A percentile compares a stretch with the other conserved stretches of the same genome.
Evolutionary conservation across 2,113 vertebrate species (phyloP).

Genomic region (Tetrao urogallus): DNA sequence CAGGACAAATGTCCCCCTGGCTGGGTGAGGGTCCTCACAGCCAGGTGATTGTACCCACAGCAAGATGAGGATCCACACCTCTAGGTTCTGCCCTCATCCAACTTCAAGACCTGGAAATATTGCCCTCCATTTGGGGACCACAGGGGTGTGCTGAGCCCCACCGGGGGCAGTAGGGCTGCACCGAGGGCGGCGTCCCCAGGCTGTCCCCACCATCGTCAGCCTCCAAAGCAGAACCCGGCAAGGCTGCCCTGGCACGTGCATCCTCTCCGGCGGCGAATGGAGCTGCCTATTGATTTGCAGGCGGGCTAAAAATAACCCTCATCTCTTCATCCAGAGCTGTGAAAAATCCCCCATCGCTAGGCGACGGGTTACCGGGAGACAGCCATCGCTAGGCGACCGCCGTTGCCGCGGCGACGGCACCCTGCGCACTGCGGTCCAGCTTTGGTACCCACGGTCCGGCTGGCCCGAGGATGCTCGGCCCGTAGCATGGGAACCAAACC

Average conservation of each 20-base stretch:
- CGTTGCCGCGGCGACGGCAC: constrained; percentile 75
- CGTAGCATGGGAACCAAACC: not conserved
- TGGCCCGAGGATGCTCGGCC: fast-evolving
- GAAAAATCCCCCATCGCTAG: constrained; percentile 81
- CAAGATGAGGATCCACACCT: not conserved
- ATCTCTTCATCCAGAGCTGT: constrained; percentile 75
- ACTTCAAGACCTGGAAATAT: not conserved
- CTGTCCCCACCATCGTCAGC: fast-evolving
- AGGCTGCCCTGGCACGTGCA: not conserved
- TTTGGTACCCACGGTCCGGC: not conserved
- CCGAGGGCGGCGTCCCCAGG: fast-evolving
- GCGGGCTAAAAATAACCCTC: constrained; percentile 80
- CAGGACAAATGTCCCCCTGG: not conserved
- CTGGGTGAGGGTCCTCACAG: not conserved
- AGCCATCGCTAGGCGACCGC: constrained; percentile 78
- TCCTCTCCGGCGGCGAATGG: constrained; percentile 61
- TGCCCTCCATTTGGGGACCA: fast-evolving
- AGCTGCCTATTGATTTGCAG: constrained; percentile 76
- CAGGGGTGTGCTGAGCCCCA: not conserved
- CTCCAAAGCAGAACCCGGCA: fast-evolving
- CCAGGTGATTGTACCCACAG: not conserved
- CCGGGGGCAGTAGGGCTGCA: not conserved
- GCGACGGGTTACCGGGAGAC: constrained; percentile 82
- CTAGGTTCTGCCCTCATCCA: not conserved
- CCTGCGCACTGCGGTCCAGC: constrained; percentile 70